Evolutionary conservation across 2,888 invertebrate species (phyloP).

Genomic region (Ceriagrion tenellum): DNA sequence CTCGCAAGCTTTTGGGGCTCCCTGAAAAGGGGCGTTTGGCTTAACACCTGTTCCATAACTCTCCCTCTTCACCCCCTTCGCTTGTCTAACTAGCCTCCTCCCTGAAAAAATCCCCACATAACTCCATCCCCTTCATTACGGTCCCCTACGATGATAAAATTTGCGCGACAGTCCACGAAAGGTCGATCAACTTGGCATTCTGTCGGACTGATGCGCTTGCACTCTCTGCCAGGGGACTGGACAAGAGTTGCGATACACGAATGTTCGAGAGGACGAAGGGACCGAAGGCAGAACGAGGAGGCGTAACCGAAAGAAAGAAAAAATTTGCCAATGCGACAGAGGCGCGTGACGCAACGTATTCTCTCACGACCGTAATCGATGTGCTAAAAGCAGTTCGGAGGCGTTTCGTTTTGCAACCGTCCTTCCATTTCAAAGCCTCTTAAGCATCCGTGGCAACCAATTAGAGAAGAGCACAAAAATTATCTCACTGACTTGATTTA

Average conservation of each 20-base stretch:
- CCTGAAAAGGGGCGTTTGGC: background rate
- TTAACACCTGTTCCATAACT: background rate
- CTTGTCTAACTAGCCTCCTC: background rate
- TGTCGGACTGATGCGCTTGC: background rate
- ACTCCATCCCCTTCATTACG: background rate
- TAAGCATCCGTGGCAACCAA: too few relatives aligned
- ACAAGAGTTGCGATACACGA: background rate
- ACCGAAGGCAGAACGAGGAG: background rate
- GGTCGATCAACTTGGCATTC: conserved; percentile 6
- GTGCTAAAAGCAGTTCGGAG: background rate
- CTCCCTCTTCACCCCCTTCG: background rate
- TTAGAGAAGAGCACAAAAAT: too few relatives aligned
- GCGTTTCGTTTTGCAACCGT: background rate
- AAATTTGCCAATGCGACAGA: background rate
- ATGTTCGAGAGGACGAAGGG: background rate
- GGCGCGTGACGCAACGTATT: background rate
- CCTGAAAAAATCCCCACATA: background rate
- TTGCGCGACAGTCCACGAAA: background rate
- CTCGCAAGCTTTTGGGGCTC: background rate
- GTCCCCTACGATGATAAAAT: background rate
- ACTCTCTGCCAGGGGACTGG: background rate
- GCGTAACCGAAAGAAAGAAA: background rate
- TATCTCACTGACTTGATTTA: too few relatives aligned
- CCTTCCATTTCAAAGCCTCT: too few relatives aligned
- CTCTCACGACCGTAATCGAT: background rate